Evolutionary conservation across 2,888 invertebrate genomes (phyloP).

Genomic region (Lasioglossum calceatum): DNA sequence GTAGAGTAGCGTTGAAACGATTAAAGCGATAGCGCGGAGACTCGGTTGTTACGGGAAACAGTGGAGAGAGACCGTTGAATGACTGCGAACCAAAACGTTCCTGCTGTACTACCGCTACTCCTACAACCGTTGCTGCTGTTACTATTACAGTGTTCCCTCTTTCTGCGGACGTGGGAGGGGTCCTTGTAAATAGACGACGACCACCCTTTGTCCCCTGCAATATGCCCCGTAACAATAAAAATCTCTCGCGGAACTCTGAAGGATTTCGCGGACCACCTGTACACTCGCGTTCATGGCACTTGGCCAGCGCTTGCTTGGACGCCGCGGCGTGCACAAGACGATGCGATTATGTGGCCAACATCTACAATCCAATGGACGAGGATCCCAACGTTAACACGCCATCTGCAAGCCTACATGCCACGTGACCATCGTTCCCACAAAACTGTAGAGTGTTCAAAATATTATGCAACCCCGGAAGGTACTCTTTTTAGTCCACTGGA

Average conservation of each 20-base stretch:
- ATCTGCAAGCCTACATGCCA: neutral
- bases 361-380: neutral
- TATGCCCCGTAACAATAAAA: slow-evolving; percentile 54
- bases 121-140: neutral
- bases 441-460: neutral
- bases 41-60: slow-evolving; percentile 19
- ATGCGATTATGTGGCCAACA: neutral
- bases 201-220: slow-evolving; percentile 51
- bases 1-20: slow-evolving; percentile 2
- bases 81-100: slow-evolving; percentile 49
- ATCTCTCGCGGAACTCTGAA: slow-evolving; percentile 40
- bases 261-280: slow-evolving; percentile 28
- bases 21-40: neutral
- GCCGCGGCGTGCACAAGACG: neutral
- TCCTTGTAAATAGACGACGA: slow-evolving; percentile 52
- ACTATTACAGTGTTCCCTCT: neutral
- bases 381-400: neutral
- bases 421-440: no score
- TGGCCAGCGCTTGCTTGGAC: slow-evolving; percentile 33
- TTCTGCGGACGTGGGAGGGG: neutral
- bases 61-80: slow-evolving; percentile 38
- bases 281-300: slow-evolving; percentile 35
- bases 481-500: neutral
- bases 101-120: neutral
- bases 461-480: neutral